Evolutionary conservation across 2,797 vertebrate genomes (phyloP).

Genomic region (Lateolabrax maculatus): DNA sequence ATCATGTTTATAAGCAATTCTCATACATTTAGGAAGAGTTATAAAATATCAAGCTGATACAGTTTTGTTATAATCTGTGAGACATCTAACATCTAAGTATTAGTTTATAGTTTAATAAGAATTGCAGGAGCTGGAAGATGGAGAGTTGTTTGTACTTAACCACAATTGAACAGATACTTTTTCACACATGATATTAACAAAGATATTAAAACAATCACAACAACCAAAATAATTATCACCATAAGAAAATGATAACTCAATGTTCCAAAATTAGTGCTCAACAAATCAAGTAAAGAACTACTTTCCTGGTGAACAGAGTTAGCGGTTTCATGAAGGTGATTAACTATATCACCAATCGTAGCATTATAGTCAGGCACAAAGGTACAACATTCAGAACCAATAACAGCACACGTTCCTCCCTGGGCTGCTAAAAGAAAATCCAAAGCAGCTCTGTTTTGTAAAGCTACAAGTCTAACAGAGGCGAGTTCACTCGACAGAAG

Average conservation of each 20-base stretch:
- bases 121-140: too few relatives aligned
- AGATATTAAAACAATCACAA: conserved; percentile 42
- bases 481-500: conserved; percentile 66
- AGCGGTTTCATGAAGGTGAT: conserved; percentile 48
- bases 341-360: conserved; percentile 54
- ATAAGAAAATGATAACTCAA: conserved; percentile 22
- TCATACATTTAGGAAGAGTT: neutral
- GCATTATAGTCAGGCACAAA: conserved; percentile 72
- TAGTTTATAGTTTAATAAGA: too few relatives aligned
- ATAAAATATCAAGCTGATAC: neutral
- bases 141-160: neutral
- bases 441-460: conserved; percentile 72
- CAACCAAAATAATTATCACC: conserved; percentile 41
- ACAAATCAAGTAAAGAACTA: conserved; percentile 50
- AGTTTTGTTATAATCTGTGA: too few relatives aligned
- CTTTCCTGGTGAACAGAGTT: conserved; percentile 52
- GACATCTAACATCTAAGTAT: too few relatives aligned
- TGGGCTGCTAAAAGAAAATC: conserved; percentile 68
- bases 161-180: conserved; percentile 47
- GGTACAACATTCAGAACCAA: conserved; percentile 72
- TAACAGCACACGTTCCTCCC: conserved; percentile 67
- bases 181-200: conserved; percentile 57
- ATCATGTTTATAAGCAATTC: neutral
- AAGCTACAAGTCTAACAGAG: conserved; percentile 62
- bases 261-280: conserved; percentile 27